phyloP scores from a whole-genome alignment of 1,140 invertebrate species.

The Carposina sasakii region DNA sequence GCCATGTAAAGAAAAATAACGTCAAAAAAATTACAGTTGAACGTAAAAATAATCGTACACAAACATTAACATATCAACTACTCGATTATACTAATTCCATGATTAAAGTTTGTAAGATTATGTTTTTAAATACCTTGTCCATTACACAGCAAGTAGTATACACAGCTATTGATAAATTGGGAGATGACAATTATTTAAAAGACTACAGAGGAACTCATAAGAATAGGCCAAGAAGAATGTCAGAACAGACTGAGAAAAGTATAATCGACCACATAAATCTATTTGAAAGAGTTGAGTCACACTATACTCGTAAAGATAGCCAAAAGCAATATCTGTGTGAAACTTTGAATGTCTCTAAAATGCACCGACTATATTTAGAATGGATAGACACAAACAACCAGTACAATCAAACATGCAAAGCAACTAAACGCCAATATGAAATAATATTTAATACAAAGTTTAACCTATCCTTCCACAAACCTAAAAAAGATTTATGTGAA shows the following conservation, averaged over 20 bases:
- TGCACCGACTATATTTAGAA: constrained; percentile 16
- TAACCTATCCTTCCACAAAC: constrained; percentile 9
- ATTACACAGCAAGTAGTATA: constrained; percentile 20
- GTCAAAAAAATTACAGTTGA: constrained; percentile 24
- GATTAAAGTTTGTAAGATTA: constrained; percentile 19
- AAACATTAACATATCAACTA: constrained; percentile 22
- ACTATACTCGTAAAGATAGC: constrained; percentile 18
- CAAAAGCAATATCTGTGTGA: constrained; percentile 19
- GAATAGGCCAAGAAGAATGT: constrained; percentile 24
- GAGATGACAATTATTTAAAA: constrained; percentile 14
- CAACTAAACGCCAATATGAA: constrained; percentile 2
- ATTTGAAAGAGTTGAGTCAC: constrained; percentile 21
- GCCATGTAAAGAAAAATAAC: constrained; percentile 12
- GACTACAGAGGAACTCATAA: constrained; percentile 22
- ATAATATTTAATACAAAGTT: constrained; percentile 6
- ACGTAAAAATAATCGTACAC: constrained; percentile 25
- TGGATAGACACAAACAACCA: neutral
- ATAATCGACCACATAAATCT: constrained; percentile 20
- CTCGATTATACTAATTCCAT: neutral
- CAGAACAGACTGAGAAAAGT: constrained; percentile 14
- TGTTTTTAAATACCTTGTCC: constrained; percentile 23
- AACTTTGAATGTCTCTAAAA: constrained; percentile 21
- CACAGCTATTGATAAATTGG: constrained; percentile 23
- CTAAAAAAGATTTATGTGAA: constrained; percentile 21
- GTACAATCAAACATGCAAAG: neutral